Conservation (phyloP, 2,113 vertebrate species). For the Crotalus tigris region DNA sequence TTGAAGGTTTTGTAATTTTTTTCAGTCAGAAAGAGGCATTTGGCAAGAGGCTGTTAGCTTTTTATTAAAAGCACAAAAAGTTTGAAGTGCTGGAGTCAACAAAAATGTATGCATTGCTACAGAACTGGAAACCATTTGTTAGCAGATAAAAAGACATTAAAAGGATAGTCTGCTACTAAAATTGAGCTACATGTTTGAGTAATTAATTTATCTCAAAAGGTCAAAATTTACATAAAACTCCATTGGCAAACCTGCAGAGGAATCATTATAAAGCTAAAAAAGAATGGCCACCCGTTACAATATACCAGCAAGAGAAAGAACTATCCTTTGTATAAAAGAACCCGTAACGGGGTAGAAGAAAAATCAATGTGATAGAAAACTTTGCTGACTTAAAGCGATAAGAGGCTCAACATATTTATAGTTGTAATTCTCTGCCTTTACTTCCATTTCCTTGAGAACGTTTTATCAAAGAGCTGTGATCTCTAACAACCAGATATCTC, state of each 20-base stretch:
- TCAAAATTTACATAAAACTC: constrained; percentile 36
- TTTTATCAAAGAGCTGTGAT: neutral
- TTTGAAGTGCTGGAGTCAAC: constrained; percentile 25
- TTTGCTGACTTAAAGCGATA: neutral
- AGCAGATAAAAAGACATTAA: constrained; percentile 37
- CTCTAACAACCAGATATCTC: neutral
- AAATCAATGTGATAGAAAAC: neutral
- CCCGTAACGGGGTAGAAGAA: neutral
- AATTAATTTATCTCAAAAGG: constrained; percentile 51
- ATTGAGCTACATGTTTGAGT: constrained; percentile 39
- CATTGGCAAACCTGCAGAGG: constrained; percentile 39
- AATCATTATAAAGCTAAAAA: constrained; percentile 30
- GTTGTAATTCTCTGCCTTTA: neutral
- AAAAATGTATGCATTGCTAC: constrained; percentile 20
- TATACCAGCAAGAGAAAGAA: neutral
- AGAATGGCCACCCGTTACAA: neutral
- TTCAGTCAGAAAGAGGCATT: constrained; percentile 45
- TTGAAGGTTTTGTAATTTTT: constrained; percentile 17
- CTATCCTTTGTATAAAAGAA: neutral
- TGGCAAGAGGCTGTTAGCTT: constrained; percentile 62
- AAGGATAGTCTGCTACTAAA: constrained; percentile 40
- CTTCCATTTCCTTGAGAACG: neutral
- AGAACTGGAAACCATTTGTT: constrained; percentile 41
- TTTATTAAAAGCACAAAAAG: constrained; percentile 28
- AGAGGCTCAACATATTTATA: neutral